Evolutionary conservation across 2,888 invertebrate genomes (phyloP).

Genomic region (Lepeophtheirus nordmannii): DNA sequence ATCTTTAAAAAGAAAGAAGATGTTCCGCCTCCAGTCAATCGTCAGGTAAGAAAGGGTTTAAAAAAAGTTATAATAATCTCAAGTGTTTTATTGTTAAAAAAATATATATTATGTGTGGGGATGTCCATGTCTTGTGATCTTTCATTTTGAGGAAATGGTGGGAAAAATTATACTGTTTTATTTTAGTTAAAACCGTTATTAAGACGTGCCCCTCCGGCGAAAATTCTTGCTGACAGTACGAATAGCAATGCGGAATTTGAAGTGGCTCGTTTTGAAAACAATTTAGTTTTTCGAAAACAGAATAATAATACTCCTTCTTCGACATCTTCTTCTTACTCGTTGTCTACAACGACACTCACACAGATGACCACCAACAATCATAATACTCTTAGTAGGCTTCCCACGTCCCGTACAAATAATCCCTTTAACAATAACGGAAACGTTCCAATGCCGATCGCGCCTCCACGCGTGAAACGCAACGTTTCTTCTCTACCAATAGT

Average conservation of each 20-base stretch:
- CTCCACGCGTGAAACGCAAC: neutral
- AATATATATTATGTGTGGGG: too few relatives aligned
- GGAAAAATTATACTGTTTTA: neutral
- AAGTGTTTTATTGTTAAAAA: too few relatives aligned
- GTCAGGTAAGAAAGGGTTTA: neutral
- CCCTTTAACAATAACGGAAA: neutral
- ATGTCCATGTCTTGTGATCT: too few relatives aligned
- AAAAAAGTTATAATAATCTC: neutral
- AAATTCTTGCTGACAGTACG: neutral
- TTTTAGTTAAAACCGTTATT: neutral
- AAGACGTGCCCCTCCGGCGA: conserved; percentile 8
- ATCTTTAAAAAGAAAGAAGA: conserved; percentile 33
- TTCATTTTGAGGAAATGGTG: too few relatives aligned
- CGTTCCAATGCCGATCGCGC: neutral
- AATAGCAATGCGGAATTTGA: conserved; percentile 6
- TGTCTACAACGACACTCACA: neutral
- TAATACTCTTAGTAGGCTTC: neutral
- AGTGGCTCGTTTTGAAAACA: neutral
- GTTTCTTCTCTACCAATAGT: conserved; percentile 2
- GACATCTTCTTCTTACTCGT: neutral
- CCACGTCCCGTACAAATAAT: neutral
- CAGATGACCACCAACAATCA: conserved; percentile 8
- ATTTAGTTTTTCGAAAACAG: neutral
- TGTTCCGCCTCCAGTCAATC: conserved; percentile 6
- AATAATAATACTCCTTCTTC: neutral